A percentile compares a stretch with the other conserved stretches of the same genome.
These are phyloP conservation scores for Tetragonula carbonaria DNA, from an alignment of 2,888 invertebrate genomes.

Conservation along the genomic window DNA sequence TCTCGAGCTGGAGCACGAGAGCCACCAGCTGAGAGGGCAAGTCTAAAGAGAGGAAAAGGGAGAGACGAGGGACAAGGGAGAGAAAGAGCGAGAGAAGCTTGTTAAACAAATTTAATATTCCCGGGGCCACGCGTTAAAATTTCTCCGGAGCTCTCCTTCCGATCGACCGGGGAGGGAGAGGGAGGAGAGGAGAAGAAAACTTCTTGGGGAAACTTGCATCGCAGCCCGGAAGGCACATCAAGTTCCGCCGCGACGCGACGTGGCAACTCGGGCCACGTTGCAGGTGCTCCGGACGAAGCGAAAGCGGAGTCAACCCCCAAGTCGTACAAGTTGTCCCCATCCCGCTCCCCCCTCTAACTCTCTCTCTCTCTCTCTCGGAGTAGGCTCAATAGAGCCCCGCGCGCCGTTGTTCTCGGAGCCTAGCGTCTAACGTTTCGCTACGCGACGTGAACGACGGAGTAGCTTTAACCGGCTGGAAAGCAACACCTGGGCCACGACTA, in stretches of 20 bases:
- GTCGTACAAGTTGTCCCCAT: conserved; percentile 59
- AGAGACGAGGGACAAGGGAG: not conserved
- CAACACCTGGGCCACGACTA: conserved; percentile 73
- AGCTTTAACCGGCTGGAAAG: conserved; percentile 71
- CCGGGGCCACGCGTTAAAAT: conserved; percentile 62
- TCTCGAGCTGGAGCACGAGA: not conserved
- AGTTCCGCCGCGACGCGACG: conserved; percentile 59
- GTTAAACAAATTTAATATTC: conserved; percentile 81
- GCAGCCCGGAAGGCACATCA: conserved; percentile 81
- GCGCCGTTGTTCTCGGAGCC: conserved; percentile 20
- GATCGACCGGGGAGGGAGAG: too few species aligned
- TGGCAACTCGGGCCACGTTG: conserved; percentile 15
- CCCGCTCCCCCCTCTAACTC: not conserved
- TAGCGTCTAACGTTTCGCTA: conserved; percentile 15
- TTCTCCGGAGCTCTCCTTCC: conserved; percentile 43
- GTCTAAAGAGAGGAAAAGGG: not conserved
- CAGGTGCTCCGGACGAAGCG: conserved; percentile 34
- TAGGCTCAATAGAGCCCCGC: conserved; percentile 37
- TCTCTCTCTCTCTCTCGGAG: conserved; percentile 18
- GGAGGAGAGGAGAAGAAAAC: conserved; percentile 61
- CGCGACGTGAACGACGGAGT: conserved; percentile 60
- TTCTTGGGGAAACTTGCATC: conserved; percentile 77
- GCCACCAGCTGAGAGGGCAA: not conserved
- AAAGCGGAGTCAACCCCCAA: conserved; percentile 40
- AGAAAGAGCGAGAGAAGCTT: conserved; percentile 50